Conservation (phyloP, 1,140 invertebrate genomes). For the Chrysopa pallens region DNA sequence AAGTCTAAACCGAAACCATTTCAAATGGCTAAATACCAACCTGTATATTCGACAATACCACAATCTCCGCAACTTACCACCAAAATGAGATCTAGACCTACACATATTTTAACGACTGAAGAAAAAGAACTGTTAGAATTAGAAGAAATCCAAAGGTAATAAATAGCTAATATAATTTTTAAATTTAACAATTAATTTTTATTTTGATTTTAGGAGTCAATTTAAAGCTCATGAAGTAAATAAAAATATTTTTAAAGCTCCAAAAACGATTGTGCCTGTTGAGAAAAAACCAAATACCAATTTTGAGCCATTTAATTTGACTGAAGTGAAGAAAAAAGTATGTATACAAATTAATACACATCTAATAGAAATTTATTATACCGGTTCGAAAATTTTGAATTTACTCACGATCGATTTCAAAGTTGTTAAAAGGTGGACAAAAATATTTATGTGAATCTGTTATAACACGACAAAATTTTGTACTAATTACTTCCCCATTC, state of each 20-base stretch:
- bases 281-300: slow-evolving; percentile 12
- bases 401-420: too few species aligned
- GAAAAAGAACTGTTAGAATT: slow-evolving; percentile 19
- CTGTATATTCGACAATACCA: slow-evolving; percentile 19
- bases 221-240: slow-evolving; percentile 17
- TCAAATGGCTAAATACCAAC: slow-evolving; percentile 6
- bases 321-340: slow-evolving; percentile 4
- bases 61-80: slow-evolving; percentile 23
- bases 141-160: slow-evolving; percentile 18
- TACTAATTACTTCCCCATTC: background rate
- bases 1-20: slow-evolving; percentile 13
- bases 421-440: background rate
- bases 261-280: slow-evolving; percentile 5
- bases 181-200: slow-evolving; percentile 3
- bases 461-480: background rate
- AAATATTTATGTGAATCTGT: background rate
- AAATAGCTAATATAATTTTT: background rate
- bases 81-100: slow-evolving; percentile 17
- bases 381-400: background rate
- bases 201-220: slow-evolving; percentile 11
- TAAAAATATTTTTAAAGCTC: slow-evolving; percentile 14
- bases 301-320: slow-evolving; percentile 17
- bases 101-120: slow-evolving; percentile 13
- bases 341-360: too few species aligned
- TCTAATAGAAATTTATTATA: background rate